Conservation (phyloP, 2,888 invertebrate genomes). For the Tachystola acroxantha region DNA sequence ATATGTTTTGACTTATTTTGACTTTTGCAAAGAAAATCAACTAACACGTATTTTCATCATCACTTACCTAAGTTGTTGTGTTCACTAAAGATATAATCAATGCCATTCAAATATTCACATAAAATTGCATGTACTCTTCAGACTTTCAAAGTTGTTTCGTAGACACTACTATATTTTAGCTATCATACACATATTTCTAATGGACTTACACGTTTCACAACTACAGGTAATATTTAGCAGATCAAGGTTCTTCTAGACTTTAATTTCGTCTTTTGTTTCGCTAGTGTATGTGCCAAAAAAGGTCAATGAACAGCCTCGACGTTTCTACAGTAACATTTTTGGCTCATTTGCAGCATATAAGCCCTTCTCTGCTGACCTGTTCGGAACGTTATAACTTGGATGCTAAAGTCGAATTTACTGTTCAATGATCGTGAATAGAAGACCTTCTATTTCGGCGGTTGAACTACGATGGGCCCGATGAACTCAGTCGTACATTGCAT, state of each 20-base stretch:
- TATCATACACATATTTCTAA: no score
- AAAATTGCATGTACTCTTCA: no score
- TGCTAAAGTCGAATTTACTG: slow-evolving; percentile 50
- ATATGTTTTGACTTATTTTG: no score
- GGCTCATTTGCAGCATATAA: slow-evolving; percentile 42
- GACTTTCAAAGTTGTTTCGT: no score
- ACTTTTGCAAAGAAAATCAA: no score
- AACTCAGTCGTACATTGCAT: slow-evolving; percentile 38
- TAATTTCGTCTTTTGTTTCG: slow-evolving; percentile 72
- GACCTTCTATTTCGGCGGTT: slow-evolving; percentile 49
- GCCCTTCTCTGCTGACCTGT: slow-evolving; percentile 27
- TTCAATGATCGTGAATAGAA: slow-evolving; percentile 28
- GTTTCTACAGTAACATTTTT: slow-evolving; percentile 58
- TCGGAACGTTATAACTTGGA: slow-evolving; percentile 30
- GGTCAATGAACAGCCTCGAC: slow-evolving; percentile 78
- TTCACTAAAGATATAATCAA: no score
- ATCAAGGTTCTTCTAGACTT: slow-evolving; percentile 66
- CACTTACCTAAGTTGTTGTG: no score
- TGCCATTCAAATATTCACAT: no score
- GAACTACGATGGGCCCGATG: slow-evolving; percentile 37
- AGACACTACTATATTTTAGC: no score
- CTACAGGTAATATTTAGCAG: slow-evolving; percentile 28
- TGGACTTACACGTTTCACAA: slow-evolving; percentile 1
- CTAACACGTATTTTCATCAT: no score
- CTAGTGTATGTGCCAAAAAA: slow-evolving; percentile 72